Evolutionary conservation across 2,797 vertebrate species (phyloP), one percentile per base, ranked within the genome.

Genomic region (Hybognathus amarus): DNA sequence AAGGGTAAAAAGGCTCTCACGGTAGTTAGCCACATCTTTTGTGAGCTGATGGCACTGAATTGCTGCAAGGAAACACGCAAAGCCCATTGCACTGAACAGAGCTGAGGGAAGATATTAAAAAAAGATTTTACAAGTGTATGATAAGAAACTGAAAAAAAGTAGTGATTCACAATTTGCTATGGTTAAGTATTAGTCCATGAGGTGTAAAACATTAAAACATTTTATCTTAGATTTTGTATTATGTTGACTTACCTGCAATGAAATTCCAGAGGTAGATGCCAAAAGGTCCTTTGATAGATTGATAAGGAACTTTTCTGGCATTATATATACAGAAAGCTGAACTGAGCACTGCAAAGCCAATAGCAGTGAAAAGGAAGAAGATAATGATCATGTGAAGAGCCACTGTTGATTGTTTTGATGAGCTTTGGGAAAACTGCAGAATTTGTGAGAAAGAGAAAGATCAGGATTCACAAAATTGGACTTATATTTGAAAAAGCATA

Each of bases 191-290:
- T 27, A 15, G n/a, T 68, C 6, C 8, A 50, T 56, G 17, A 36
- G 7, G 20, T 33, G 45, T 38, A 30, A 5, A 70, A 45, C 27
- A 50, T 42, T 38, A 30, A 5, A 70, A 45, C 27, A 50, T 42
- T 70, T 18, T 17, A 17, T 33, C 54, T 47, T 67, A 42, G 2
- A 30, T 78, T 47, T 24, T 24, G 9, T 59, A 33, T 27, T 15
- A 30, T n/a, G n/a, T 30, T 85, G 20, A 84, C 88, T 27, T 94
- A 98, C 98, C 97, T 94, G 97, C 96, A 10, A 97, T 94, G 74
- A 95, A 85, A 85, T 99, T 99, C 98, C 98, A 99, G 38, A 99
- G 91, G 87, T 97, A 98, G 70, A 97, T 93, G 83, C 98, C 98
- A 66, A 96, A 94, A 66, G 96, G 96, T 63, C 98, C 98, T 24